These are phyloP conservation scores for Cyprinella venusta DNA, from an alignment of 2,797 vertebrate genomes.

Conservation along the genomic window DNA sequence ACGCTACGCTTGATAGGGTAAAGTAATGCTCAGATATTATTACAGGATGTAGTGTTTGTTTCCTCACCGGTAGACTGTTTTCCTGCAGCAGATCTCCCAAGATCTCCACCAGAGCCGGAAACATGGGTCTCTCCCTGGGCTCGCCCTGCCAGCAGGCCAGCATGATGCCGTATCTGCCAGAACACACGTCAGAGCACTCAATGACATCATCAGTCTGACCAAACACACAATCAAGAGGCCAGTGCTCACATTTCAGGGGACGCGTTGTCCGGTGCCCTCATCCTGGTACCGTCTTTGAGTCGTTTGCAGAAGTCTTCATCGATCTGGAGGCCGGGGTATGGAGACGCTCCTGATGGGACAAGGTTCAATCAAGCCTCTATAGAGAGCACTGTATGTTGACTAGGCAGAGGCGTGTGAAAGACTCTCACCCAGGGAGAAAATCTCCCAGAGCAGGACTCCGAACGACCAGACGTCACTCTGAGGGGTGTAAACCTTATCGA, in stretches of 20 bases:
- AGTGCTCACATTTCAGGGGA: constrained; percentile 91
- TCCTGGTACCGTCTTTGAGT: constrained; percentile 91
- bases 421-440: constrained; percentile 93
- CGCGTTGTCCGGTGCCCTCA: constrained; percentile 94
- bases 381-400: too few relatives aligned
- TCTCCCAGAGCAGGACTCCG: constrained; percentile 98
- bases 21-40: background rate
- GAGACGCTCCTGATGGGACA: constrained; percentile 86
- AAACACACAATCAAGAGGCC: background rate
- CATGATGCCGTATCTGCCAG: constrained; percentile 93
- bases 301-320: constrained; percentile 97
- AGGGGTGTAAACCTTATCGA: constrained; percentile 97
- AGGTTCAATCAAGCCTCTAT: background rate
- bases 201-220: background rate
- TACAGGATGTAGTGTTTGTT: background rate
- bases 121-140: constrained; percentile 90
- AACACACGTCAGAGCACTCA: constrained; percentile 57
- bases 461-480: constrained; percentile 99
- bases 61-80: constrained; percentile 85
- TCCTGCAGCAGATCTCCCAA: constrained; percentile 94
- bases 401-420: too few relatives aligned
- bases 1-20: too few relatives aligned
- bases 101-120: constrained; percentile 91
- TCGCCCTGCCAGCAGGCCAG: constrained; percentile 96
- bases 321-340: constrained; percentile 97